These are phyloP conservation scores for Alectura lathami DNA, from an alignment of 2,113 vertebrate species.

Conservation along the genomic window DNA sequence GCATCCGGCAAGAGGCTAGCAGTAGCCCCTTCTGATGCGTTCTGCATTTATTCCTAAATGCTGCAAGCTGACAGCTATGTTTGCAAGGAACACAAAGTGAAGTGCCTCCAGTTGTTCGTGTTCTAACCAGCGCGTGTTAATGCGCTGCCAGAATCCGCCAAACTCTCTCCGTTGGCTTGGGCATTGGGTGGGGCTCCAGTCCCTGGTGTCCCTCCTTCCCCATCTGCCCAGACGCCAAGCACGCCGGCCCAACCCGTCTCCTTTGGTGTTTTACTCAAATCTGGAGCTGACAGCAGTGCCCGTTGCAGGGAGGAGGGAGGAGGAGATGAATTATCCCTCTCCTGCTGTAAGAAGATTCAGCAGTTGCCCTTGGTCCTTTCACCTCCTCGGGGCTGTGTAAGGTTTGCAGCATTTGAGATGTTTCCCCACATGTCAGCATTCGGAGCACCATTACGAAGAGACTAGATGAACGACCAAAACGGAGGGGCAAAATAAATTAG, in stretches of 20 bases:
- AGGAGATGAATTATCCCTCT: slow-evolving; percentile 54
- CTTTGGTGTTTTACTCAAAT: neutral
- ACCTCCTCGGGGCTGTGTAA: neutral
- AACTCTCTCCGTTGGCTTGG: neutral
- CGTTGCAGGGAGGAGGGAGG: neutral
- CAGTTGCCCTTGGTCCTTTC: slow-evolving; percentile 55
- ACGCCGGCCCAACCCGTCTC: neutral
- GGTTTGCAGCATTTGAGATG: slow-evolving; percentile 48
- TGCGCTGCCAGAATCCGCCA: neutral
- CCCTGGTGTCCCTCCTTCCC: neutral
- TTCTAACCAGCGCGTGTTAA: neutral
- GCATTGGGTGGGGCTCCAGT: neutral
- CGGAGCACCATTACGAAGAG: slow-evolving; percentile 46
- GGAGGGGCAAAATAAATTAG: slow-evolving; percentile 59
- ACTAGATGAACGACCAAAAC: slow-evolving; percentile 58
- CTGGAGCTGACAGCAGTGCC: neutral
- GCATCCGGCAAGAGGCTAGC: neutral
- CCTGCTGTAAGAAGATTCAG: slow-evolving; percentile 58
- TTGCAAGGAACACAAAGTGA: neutral
- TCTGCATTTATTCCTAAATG: neutral
- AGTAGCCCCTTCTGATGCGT: neutral
- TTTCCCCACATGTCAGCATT: slow-evolving; percentile 43
- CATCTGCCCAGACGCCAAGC: neutral
- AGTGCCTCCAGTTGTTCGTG: neutral
- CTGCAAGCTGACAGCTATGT: neutral